Evolutionary conservation across 2,797 vertebrate genomes (phyloP).

Genomic region (Onychomys leucogaster): DNA sequence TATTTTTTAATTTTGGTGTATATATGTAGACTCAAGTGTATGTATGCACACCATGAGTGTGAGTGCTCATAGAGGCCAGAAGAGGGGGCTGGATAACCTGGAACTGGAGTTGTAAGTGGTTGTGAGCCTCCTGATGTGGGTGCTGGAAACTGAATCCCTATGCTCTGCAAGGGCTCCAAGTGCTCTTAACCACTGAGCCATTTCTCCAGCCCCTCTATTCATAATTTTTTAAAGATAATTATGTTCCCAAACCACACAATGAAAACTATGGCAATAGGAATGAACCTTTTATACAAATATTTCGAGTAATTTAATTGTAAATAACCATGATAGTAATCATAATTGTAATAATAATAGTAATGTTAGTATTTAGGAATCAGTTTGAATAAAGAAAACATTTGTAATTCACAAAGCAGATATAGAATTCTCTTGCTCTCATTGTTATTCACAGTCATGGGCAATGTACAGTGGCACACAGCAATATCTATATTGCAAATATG

Average conservation of each 20-base stretch:
- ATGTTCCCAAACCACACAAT: background rate
- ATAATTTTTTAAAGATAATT: background rate
- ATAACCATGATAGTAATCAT: background rate
- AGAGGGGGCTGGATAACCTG: background rate
- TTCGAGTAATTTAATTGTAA: background rate
- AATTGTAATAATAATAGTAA: background rate
- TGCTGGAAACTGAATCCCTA: background rate
- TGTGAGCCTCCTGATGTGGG: background rate
- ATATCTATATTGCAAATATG: background rate
- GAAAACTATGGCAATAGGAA: background rate
- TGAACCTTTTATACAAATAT: background rate
- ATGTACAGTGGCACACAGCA: background rate
- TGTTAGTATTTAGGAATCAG: background rate
- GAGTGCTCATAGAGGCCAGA: background rate
- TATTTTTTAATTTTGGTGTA: background rate
- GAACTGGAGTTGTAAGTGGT: background rate
- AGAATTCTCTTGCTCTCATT: background rate
- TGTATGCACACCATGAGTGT: background rate
- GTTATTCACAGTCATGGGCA: background rate
- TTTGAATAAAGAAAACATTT: constrained; percentile 11
- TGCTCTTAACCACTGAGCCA: background rate
- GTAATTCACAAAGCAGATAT: background rate
- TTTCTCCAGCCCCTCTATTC: background rate
- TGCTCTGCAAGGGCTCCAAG: background rate
- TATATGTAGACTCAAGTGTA: background rate